Percentiles rank a stretch among this genome's conserved stretches.
Evolutionary conservation across 2,888 invertebrate genomes (phyloP).

Genomic region (Napeogenes inachia): DNA sequence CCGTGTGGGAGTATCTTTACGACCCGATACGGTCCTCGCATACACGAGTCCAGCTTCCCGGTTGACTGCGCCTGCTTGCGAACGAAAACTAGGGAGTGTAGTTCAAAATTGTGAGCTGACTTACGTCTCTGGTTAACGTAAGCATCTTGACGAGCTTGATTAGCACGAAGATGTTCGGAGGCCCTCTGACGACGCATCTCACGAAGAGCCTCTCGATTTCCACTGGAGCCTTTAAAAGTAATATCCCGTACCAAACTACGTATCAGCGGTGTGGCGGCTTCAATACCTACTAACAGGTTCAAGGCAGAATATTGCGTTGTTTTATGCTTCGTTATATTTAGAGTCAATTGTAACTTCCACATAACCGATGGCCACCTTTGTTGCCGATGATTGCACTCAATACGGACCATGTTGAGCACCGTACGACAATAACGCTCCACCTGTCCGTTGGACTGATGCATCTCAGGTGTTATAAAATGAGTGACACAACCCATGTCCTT

Average conservation of each 20-base stretch:
- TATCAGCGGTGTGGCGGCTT: too few relatives aligned
- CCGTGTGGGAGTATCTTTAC: neutral
- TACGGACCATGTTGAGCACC: conserved; percentile 24
- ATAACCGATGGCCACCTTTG: too few relatives aligned
- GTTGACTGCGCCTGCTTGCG: too few relatives aligned
- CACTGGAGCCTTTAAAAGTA: too few relatives aligned
- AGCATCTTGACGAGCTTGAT: neutral
- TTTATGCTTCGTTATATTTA: neutral
- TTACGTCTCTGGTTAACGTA: too few relatives aligned
- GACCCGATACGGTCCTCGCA: neutral
- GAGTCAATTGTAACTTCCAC: conserved; percentile 14
- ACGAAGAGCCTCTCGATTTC: too few relatives aligned
- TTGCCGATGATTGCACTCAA: conserved; percentile 17
- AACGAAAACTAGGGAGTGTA: too few relatives aligned
- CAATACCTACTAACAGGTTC: too few relatives aligned
- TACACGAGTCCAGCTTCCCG: too few relatives aligned
- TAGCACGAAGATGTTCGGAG: conserved; percentile 3
- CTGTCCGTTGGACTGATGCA: conserved; percentile 29
- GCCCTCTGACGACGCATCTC: conserved; percentile 5
- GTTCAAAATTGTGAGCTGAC: too few relatives aligned
- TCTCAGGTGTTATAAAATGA: conserved; percentile 33
- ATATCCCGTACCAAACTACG: too few relatives aligned
- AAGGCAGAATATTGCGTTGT: too few relatives aligned
- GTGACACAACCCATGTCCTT: conserved; percentile 21
- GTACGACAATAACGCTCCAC: conserved; percentile 26